Conservation (phyloP, 2,888 invertebrate genomes). For the Andrena flavipes region DNA sequence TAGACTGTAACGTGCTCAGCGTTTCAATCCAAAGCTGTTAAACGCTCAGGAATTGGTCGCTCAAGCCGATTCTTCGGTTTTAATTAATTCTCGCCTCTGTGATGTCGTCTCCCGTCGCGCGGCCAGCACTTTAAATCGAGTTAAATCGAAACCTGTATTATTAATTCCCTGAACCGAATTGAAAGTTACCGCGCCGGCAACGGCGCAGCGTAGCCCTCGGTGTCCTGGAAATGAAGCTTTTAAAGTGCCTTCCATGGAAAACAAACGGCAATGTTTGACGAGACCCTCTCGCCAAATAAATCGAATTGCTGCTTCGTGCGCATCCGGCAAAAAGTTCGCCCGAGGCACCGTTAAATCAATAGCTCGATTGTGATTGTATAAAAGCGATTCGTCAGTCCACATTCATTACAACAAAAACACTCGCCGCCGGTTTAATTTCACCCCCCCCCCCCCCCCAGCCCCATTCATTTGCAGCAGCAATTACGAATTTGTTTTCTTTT, state of each 20-base stretch:
- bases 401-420: conserved; percentile 47
- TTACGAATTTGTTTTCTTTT: conserved; percentile 24
- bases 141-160: conserved; percentile 59
- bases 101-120: conserved; percentile 1
- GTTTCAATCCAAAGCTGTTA: conserved; percentile 3
- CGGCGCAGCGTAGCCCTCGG: conserved; percentile 14
- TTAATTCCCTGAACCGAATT: conserved; percentile 54
- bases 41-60: background rate
- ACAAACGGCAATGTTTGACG: conserved; percentile 64
- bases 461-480: conserved; percentile 32
- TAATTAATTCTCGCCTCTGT: conserved; percentile 45
- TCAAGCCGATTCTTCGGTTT: conserved; percentile 48
- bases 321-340: conserved; percentile 55
- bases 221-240: conserved; percentile 59
- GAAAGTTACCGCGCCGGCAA: conserved; percentile 32
- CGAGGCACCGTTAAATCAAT: conserved; percentile 60
- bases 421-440: conserved; percentile 9
- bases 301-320: conserved; percentile 62
- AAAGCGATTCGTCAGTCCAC: conserved; percentile 57
- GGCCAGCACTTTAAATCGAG: conserved; percentile 41
- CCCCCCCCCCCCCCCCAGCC: background rate
- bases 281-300: conserved; percentile 69
- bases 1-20: conserved; percentile 11
- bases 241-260: conserved; percentile 51
- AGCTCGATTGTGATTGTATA: conserved; percentile 60